Evolutionary conservation across 1,140 invertebrate species (phyloP).

Genomic region (Leptinotarsa texana): DNA sequence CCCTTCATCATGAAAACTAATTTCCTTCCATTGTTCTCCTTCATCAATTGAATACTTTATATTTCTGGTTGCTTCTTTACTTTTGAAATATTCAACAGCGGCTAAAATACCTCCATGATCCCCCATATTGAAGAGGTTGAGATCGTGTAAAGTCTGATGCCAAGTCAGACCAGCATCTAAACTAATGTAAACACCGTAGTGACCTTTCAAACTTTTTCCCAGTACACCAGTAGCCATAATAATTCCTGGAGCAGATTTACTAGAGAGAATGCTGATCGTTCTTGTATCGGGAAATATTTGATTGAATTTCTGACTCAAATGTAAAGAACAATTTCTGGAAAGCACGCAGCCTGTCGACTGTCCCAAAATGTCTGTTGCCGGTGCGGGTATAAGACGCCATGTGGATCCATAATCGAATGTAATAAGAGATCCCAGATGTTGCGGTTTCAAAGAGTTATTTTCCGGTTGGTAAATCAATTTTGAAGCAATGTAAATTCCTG

Average conservation of each 20-base stretch:
- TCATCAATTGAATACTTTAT: slow-evolving; percentile 86
- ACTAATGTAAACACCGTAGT: slow-evolving; percentile 80
- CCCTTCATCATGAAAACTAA: slow-evolving; percentile 70
- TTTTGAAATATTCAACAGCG: slow-evolving; percentile 80
- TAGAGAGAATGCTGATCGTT: slow-evolving; percentile 81
- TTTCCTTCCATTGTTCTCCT: slow-evolving; percentile 77
- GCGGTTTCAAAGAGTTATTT: slow-evolving; percentile 65
- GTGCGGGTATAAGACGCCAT: slow-evolving; percentile 75
- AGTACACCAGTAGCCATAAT: slow-evolving; percentile 85
- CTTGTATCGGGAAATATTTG: slow-evolving; percentile 79
- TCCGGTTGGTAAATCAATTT: slow-evolving; percentile 64
- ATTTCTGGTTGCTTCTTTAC: slow-evolving; percentile 72
- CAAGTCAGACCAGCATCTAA: slow-evolving; percentile 84
- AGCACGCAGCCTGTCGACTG: slow-evolving; percentile 65
- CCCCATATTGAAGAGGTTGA: slow-evolving; percentile 86
- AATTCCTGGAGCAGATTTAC: slow-evolving; percentile 83
- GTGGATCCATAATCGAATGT: slow-evolving; percentile 86
- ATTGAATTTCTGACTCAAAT: slow-evolving; percentile 84
- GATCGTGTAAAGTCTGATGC: slow-evolving; percentile 76
- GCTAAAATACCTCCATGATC: slow-evolving; percentile 89
- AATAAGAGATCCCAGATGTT: slow-evolving; percentile 79
- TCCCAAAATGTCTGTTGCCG: slow-evolving; percentile 67
- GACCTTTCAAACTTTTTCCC: slow-evolving; percentile 63
- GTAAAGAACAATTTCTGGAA: slow-evolving; percentile 76
- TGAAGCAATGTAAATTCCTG: slow-evolving; percentile 88